Evolutionary conservation across 1,140 invertebrate species (phyloP).

Genomic region (Proctacanthus coquilletti): DNA sequence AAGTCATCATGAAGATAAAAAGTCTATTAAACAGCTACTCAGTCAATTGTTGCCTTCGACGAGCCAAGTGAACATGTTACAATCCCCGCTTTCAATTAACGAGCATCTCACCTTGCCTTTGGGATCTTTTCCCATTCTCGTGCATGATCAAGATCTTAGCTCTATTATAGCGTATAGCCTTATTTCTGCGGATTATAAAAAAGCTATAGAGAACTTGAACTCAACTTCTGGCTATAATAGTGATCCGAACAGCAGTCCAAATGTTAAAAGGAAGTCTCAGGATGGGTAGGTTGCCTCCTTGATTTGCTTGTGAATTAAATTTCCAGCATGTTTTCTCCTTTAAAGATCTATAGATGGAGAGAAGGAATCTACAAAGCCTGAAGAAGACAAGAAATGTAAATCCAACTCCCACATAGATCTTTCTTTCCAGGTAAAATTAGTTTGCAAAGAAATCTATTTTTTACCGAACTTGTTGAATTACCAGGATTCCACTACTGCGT

Average conservation of each 20-base stretch:
- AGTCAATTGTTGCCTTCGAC: slow-evolving; percentile 46
- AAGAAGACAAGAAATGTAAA: slow-evolving; percentile 29
- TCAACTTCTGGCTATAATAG: slow-evolving; percentile 26
- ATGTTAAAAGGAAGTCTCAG: slow-evolving; percentile 3
- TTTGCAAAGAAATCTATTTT: not conserved
- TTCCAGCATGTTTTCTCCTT: not conserved
- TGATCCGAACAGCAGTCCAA: slow-evolving; percentile 4
- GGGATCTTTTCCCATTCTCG: slow-evolving; percentile 51
- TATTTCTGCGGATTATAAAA: slow-evolving; percentile 54
- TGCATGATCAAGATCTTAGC: slow-evolving; percentile 73
- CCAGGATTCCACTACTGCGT: slow-evolving; percentile 53
- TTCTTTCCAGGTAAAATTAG: slow-evolving; percentile 21
- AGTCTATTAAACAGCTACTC: slow-evolving; percentile 53
- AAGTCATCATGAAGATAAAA: slow-evolving; percentile 35
- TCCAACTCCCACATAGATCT: slow-evolving; percentile 48
- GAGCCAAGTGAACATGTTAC: slow-evolving; percentile 33
- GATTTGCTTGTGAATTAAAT: too few species aligned
- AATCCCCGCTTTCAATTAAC: slow-evolving; percentile 38
- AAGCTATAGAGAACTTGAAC: slow-evolving; percentile 30
- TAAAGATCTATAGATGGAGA: slow-evolving; percentile 9
- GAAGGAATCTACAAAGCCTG: slow-evolving; percentile 17
- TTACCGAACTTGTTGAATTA: slow-evolving; percentile 34
- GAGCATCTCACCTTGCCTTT: slow-evolving; percentile 48
- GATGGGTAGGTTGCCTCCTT: slow-evolving; percentile 2
- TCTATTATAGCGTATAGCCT: slow-evolving; percentile 81